These are phyloP conservation scores for Ciona savignyi DNA, from an alignment of 23 tunicate genomes.

Conservation along the genomic window DNA sequence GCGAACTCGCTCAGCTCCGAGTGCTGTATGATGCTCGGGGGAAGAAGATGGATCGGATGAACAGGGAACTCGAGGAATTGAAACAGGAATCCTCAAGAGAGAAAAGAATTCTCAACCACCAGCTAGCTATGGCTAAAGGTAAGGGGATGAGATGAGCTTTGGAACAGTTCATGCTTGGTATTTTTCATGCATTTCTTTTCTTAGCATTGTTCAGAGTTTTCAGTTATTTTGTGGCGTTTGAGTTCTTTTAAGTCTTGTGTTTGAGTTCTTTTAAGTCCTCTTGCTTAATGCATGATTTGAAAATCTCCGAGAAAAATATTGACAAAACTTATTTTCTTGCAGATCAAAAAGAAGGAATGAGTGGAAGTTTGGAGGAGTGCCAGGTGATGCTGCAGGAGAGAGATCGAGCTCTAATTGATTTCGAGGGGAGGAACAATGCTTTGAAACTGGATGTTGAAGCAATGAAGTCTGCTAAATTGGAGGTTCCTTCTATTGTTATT, in stretches of 20 bases:
- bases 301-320: no score
- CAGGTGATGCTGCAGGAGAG: conserved; percentile 50
- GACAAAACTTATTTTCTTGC: neutral
- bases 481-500: conserved; percentile 16
- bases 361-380: conserved; percentile 63
- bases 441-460: conserved; percentile 57
- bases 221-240: no score
- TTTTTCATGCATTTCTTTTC: neutral
- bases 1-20: conserved; percentile 71
- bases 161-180: no score
- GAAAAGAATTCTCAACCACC: conserved; percentile 70
- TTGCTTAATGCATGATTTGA: neutral
- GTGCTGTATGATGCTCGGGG: conserved; percentile 86
- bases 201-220: neutral
- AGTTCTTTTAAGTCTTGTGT: neutral
- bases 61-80: conserved; percentile 50
- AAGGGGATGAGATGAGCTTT: no score
- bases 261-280: neutral
- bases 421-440: conserved; percentile 31
- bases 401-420: conserved; percentile 49
- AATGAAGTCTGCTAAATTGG: conserved; percentile 43
- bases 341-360: conserved; percentile 70
- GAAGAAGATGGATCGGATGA: conserved; percentile 56
- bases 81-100: conserved; percentile 54
- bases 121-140: conserved; percentile 88